phyloP scores from a whole-genome alignment of 1,140 invertebrate species.

The Aphaenogaster ashmeadi region DNA sequence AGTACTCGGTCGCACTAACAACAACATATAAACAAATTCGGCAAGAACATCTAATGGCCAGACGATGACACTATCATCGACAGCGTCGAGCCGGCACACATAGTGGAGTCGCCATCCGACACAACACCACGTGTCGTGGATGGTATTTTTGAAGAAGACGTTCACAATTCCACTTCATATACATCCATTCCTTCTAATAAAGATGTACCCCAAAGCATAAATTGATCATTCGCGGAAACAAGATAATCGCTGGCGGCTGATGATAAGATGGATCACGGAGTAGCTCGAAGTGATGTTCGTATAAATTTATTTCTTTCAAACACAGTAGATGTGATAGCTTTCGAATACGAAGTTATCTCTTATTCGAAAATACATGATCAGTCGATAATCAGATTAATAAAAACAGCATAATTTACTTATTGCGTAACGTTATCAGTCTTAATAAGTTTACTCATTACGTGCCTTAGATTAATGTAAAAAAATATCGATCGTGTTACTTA shows the following conservation, averaged over 20 bases:
- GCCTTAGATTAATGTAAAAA: conserved; percentile 49
- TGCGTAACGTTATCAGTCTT: conserved; percentile 68
- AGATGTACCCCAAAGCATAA: background rate
- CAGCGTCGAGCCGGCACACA: too few species aligned
- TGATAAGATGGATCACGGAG: conserved; percentile 36
- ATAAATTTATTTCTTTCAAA: conserved; percentile 71
- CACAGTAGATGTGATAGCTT: conserved; percentile 44
- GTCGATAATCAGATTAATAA: background rate
- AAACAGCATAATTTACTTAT: background rate
- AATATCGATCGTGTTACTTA: conserved; percentile 35
- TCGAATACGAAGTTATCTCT: conserved; percentile 54
- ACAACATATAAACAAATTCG: too few species aligned
- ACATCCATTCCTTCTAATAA: too few species aligned
- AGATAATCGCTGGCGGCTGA: background rate
- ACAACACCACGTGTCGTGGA: too few species aligned
- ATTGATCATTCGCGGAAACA: background rate
- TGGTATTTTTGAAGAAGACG: too few species aligned
- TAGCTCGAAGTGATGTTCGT: conserved; percentile 44
- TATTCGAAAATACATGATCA: conserved; percentile 44
- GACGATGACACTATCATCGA: too few species aligned
- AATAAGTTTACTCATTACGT: conserved; percentile 51
- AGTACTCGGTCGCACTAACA: too few species aligned
- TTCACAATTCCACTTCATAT: too few species aligned
- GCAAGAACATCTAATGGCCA: too few species aligned
- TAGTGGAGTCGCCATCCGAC: too few species aligned